phyloP scores from a whole-genome alignment of 2,888 invertebrate genomes.

The Melanophora roralis region DNA sequence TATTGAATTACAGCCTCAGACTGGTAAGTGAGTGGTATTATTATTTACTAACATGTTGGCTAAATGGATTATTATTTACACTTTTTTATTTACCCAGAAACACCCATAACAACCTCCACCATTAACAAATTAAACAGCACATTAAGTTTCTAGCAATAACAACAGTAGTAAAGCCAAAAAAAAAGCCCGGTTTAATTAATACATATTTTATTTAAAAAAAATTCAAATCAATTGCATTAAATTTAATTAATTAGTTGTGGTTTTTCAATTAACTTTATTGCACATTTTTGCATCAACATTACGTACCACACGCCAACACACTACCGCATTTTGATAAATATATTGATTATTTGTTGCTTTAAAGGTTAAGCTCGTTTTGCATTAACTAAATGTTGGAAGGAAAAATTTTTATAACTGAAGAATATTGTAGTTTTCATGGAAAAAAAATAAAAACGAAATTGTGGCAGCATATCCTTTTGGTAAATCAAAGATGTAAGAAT shows the following conservation, averaged over 20 bases:
- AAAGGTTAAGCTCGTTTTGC: too few relatives aligned
- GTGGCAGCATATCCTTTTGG: too few relatives aligned
- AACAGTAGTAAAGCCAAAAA: neutral
- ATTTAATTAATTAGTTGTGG: slow-evolving; percentile 76
- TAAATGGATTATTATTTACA: neutral
- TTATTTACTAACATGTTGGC: too few relatives aligned
- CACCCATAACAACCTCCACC: neutral
- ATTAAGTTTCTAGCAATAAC: slow-evolving; percentile 2
- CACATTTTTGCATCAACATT: slow-evolving; percentile 59
- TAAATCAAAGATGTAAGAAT: too few relatives aligned
- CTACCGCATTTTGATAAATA: too few relatives aligned
- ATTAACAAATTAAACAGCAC: neutral
- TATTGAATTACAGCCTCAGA: slow-evolving; percentile 93
- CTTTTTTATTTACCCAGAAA: slow-evolving; percentile 4
- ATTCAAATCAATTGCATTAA: slow-evolving; percentile 68
- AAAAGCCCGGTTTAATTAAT: slow-evolving; percentile 23
- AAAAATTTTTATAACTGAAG: too few relatives aligned
- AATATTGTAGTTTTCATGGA: too few relatives aligned
- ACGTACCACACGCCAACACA: slow-evolving; percentile 39
- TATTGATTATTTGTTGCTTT: too few relatives aligned
- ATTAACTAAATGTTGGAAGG: too few relatives aligned
- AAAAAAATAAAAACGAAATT: too few relatives aligned
- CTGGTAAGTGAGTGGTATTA: slow-evolving; percentile 81
- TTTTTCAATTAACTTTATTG: slow-evolving; percentile 76
- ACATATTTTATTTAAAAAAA: slow-evolving; percentile 54